A percentile compares a stretch with the other conserved stretches of the same genome.
These are phyloP conservation scores for Sclerurus mexicanus DNA, from an alignment of 2,113 vertebrate genomes.

Conservation along the genomic window DNA sequence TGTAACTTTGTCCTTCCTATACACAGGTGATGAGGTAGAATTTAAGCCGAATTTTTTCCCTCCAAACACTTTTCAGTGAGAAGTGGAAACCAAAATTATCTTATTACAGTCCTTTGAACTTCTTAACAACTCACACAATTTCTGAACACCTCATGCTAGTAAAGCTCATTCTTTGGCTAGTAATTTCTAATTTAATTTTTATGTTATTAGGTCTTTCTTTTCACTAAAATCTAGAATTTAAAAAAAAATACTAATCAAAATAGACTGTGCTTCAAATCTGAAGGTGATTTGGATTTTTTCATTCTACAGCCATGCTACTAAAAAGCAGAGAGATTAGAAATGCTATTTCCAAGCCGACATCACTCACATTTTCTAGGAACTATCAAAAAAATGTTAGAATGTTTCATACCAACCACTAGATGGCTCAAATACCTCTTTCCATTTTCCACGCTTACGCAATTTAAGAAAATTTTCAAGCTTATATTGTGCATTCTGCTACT, in stretches of 20 bases:
- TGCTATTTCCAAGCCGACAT: background rate
- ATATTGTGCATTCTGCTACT: background rate
- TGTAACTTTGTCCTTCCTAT: background rate
- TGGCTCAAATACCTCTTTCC: conserved; percentile 52
- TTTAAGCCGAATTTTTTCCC: background rate
- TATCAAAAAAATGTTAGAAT: background rate
- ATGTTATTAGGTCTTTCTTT: background rate
- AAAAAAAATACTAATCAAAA: background rate
- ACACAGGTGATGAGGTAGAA: background rate
- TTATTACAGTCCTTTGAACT: background rate
- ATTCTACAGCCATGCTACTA: background rate
- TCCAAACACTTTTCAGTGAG: background rate
- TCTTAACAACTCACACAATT: background rate
- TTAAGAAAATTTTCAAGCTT: background rate
- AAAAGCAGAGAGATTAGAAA: background rate
- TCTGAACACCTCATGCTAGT: background rate
- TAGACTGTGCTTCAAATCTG: background rate
- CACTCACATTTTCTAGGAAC: background rate
- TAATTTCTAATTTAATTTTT: background rate
- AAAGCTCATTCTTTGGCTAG: background rate
- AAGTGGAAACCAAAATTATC: background rate
- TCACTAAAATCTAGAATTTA: background rate
- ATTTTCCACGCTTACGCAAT: background rate
- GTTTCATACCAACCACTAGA: conserved; percentile 59
- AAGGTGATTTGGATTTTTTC: fast-evolving